Percentiles rank a stretch among this genome's conserved stretches.
Evolutionary conservation across 2,113 vertebrate species (phyloP).

Genomic region (Rhynchopsitta pachyrhyncha): DNA sequence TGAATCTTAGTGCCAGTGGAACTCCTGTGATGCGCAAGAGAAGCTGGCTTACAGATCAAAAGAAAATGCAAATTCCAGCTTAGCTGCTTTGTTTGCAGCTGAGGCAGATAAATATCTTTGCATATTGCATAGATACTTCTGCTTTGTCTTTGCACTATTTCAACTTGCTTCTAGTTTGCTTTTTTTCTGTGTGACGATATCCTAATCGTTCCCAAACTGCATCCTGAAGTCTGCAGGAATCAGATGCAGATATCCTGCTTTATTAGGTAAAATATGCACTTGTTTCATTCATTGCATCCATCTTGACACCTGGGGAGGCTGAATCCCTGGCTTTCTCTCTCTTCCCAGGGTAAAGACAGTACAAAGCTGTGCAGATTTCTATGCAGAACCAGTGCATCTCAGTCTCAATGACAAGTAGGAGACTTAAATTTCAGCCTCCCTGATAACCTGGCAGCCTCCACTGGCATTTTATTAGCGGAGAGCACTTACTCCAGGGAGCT

Average conservation of each 20-base stretch:
- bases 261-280: not conserved
- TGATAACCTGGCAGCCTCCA: not conserved
- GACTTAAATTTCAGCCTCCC: not conserved
- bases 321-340: not conserved
- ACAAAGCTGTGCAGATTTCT: not conserved
- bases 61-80: conserved; percentile 1
- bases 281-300: not conserved
- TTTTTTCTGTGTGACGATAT: not conserved
- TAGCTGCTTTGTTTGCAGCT: conserved; percentile 8
- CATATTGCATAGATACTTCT: not conserved
- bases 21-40: not conserved
- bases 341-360: not conserved
- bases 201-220: fast-evolving
- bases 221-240: not conserved
- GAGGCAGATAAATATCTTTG: not conserved
- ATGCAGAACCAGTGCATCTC: not conserved
- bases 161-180: not conserved
- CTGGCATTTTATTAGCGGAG: not conserved
- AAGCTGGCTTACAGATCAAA: conserved; percentile 9
- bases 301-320: not conserved
- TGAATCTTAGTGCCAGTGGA: not conserved
- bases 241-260: not conserved
- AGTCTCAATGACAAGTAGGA: not conserved
- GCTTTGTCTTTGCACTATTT: not conserved
- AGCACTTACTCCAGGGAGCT: not conserved